These are phyloP conservation scores for Drosophila multiciliata DNA, from an alignment of 2,888 invertebrate species.

Conservation along the genomic window DNA sequence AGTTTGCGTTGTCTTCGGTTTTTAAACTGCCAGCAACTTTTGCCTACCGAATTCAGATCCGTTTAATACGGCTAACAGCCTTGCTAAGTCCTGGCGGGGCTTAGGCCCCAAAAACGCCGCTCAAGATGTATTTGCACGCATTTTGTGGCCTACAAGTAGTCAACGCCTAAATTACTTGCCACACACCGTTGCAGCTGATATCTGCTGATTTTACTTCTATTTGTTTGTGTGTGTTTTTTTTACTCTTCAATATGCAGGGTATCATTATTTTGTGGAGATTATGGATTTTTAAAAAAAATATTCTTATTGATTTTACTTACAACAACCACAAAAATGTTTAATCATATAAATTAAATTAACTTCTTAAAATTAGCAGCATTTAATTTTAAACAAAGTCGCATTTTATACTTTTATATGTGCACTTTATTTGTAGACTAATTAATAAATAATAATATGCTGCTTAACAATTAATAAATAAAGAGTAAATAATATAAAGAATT, in stretches of 20 bases:
- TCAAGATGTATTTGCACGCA: slow-evolving; percentile 62
- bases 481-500: background rate
- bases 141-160: slow-evolving; percentile 66
- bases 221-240: slow-evolving; percentile 5
- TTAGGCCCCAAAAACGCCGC: slow-evolving; percentile 39
- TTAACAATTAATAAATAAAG: background rate
- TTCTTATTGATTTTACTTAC: background rate
- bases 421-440: background rate
- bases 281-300: background rate
- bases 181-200: slow-evolving; percentile 31
- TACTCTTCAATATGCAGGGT: slow-evolving; percentile 7
- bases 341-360: background rate
- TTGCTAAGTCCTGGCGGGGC: slow-evolving; percentile 62
- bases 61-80: slow-evolving; percentile 60
- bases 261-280: background rate
- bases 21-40: slow-evolving; percentile 58
- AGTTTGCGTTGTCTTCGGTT: slow-evolving; percentile 13
- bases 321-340: background rate
- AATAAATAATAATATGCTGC: background rate
- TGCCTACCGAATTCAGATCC: background rate
- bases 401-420: background rate
- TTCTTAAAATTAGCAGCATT: background rate
- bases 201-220: slow-evolving; percentile 35
- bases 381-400: background rate
- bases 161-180: slow-evolving; percentile 57